These are phyloP conservation scores for Leptobrachium leishanense DNA, from an alignment of 2,113 vertebrate species.

Conservation along the genomic window DNA sequence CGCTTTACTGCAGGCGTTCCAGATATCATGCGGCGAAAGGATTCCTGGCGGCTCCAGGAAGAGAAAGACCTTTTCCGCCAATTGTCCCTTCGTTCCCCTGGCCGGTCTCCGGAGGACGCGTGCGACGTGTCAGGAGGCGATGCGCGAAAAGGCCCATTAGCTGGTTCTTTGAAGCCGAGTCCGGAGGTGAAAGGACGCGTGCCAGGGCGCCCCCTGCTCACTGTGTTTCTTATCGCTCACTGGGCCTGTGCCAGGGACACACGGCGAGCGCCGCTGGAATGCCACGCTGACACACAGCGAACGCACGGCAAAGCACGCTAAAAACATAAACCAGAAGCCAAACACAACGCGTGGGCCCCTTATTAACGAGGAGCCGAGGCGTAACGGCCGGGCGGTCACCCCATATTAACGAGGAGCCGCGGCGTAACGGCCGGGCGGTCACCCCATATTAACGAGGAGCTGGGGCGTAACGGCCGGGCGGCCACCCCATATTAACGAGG, in stretches of 20 bases:
- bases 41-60: not conserved
- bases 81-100: not conserved
- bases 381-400: no score
- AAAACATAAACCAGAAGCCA: no score
- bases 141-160: not conserved
- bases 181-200: not conserved
- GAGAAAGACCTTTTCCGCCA: slow-evolving; percentile 5
- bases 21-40: not conserved
- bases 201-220: slow-evolving; percentile 11
- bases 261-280: not conserved
- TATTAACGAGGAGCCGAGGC: no score
- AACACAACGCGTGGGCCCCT: no score
- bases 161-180: not conserved
- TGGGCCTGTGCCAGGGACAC: slow-evolving; percentile 31
- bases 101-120: slow-evolving; percentile 6
- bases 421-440: no score
- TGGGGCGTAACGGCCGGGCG: no score
- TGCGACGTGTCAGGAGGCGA: not conserved
- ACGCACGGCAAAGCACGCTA: no score
- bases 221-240: slow-evolving; percentile 11
- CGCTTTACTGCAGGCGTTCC: no score
- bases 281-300: no score
- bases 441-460: no score
- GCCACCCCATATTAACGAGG: no score
- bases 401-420: no score